phyloP scores from a whole-genome alignment of 2,888 invertebrate genomes.

The Ectropis crepuscularia region DNA sequence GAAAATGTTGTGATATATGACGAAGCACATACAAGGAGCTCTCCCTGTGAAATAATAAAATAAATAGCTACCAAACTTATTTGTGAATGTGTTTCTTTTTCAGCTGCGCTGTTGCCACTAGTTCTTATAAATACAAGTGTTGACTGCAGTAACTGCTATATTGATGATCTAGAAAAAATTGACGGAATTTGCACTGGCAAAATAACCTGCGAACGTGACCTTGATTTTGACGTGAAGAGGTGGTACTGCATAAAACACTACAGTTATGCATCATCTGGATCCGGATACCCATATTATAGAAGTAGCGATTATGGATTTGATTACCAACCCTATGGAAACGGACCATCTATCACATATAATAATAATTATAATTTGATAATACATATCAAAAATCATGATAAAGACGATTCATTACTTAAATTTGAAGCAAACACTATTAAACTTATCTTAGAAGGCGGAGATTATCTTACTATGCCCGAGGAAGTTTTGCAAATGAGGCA shows the following conservation, averaged over 20 bases:
- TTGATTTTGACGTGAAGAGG: slow-evolving; percentile 10
- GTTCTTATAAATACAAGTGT: not conserved
- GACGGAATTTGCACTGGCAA: slow-evolving; percentile 9
- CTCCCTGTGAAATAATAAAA: too few relatives aligned
- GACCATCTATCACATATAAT: slow-evolving; percentile 5
- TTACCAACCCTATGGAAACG: not conserved
- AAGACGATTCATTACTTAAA: not conserved
- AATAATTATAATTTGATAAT: slow-evolving; percentile 16
- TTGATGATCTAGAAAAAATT: not conserved
- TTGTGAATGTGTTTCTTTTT: too few relatives aligned
- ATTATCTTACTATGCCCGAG: slow-evolving; percentile 11
- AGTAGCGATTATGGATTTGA: not conserved
- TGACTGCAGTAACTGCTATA: not conserved
- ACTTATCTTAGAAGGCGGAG: slow-evolving; percentile 12
- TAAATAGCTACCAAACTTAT: too few relatives aligned
- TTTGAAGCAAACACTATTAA: not conserved
- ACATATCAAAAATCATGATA: not conserved
- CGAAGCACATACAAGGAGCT: too few relatives aligned
- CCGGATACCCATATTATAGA: not conserved
- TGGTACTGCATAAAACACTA: slow-evolving; percentile 21
- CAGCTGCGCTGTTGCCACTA: slow-evolving; percentile 4
- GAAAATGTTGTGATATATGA: too few relatives aligned
- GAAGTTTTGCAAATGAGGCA: slow-evolving; percentile 14
- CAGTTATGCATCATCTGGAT: too few relatives aligned
- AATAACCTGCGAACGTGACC: slow-evolving; percentile 11